These are phyloP conservation scores for Nycteola revayana DNA, from an alignment of 2,888 invertebrate species.

Conservation along the genomic window DNA sequence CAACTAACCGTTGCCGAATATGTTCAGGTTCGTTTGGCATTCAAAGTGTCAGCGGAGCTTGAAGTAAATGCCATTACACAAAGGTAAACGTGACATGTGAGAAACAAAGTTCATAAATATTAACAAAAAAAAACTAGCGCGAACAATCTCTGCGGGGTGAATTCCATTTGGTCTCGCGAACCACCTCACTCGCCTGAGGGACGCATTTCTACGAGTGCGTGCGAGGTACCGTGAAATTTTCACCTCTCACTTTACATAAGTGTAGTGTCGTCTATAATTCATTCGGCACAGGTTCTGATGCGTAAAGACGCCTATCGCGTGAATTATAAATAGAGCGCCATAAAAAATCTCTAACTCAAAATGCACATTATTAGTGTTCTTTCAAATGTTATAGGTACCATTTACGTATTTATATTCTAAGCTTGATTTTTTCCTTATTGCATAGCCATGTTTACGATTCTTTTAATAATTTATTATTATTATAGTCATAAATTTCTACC, in stretches of 20 bases:
- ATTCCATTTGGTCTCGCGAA: conserved; percentile 62
- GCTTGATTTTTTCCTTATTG: conserved; percentile 34
- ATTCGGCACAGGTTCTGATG: conserved; percentile 58
- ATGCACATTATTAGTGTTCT: conserved; percentile 37
- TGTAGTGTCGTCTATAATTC: conserved; percentile 69
- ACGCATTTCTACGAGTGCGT: conserved; percentile 61
- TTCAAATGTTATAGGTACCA: conserved; percentile 40
- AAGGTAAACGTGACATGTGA: conserved; percentile 64
- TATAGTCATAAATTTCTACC: conserved; percentile 36
- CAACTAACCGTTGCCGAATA: conserved; percentile 44
- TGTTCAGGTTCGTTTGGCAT: conserved; percentile 58
- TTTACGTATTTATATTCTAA: conserved; percentile 36
- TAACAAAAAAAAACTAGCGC: conserved; percentile 67
- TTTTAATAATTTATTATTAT: conserved; percentile 39
- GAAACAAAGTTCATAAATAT: conserved; percentile 71
- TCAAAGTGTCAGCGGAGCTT: conserved; percentile 57
- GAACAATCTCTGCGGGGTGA: conserved; percentile 68
- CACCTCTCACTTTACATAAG: conserved; percentile 68
- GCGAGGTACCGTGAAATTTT: conserved; percentile 61
- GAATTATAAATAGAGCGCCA: conserved; percentile 69
- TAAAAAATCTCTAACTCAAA: conserved; percentile 51
- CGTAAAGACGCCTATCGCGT: conserved; percentile 64
- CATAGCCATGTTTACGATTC: conserved; percentile 35
- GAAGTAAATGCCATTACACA: conserved; percentile 65
- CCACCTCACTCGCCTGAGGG: conserved; percentile 52